Evolutionary conservation across 2,797 vertebrate species (phyloP).

Genomic region (Gorsachius magnificus): DNA sequence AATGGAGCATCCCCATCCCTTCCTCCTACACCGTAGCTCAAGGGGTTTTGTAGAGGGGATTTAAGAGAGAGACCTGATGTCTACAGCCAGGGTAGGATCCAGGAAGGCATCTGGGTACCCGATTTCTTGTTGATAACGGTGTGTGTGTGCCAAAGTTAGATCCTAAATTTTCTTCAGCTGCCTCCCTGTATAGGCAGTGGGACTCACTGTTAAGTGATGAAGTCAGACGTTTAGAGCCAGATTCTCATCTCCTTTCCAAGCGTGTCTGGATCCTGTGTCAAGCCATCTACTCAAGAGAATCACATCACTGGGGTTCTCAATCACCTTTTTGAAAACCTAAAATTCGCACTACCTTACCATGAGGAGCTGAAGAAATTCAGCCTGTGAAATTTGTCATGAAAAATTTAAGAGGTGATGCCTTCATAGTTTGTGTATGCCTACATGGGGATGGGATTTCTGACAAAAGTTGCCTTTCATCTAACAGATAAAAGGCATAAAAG

Average conservation of each 20-base stretch:
- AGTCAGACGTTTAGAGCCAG: neutral
- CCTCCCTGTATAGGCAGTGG: neutral
- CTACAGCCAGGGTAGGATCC: neutral
- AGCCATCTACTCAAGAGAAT: neutral
- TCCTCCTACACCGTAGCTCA: neutral
- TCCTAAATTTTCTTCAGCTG: neutral
- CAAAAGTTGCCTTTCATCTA: conserved; percentile 4
- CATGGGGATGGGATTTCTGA: neutral
- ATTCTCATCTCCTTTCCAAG: neutral
- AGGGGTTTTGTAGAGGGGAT: neutral
- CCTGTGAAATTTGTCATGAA: neutral
- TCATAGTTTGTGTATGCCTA: neutral
- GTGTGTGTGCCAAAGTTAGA: neutral
- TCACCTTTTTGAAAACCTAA: neutral
- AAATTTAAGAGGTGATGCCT: neutral
- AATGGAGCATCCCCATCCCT: neutral
- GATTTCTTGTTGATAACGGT: rapidly evolving
- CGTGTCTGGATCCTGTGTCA: neutral
- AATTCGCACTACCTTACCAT: neutral
- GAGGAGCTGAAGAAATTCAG: neutral
- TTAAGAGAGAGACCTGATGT: neutral
- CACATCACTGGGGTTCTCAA: neutral
- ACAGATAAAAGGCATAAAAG: conserved; percentile 3
- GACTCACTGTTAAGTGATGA: neutral
- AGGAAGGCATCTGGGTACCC: neutral